Evolutionary conservation across 2,797 vertebrate genomes (phyloP), one percentile per base, ranked within the genome.

Genomic region (Nannoperca australis): DNA sequence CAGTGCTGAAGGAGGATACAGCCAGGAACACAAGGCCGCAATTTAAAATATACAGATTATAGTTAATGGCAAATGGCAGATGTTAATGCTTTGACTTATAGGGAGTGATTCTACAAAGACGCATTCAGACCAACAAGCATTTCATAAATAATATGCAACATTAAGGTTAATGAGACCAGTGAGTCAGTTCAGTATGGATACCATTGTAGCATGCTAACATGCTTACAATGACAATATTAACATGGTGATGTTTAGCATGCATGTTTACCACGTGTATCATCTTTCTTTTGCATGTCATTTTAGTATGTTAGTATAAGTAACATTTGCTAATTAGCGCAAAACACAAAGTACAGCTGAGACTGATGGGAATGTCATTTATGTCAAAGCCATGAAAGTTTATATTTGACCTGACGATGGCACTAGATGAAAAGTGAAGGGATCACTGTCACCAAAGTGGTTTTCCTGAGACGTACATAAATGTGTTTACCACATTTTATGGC

Each of bases 51-150:
- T 27, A 27, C 24, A 70, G 51, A 64, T 53, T 50, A 34, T 32
- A 44, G 69, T 54, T 70, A 63, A 70, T 7, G 14, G 27, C 40
- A 77, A 77, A 74, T 66, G 42, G 38, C 27, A 62, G 20, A 62
- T 61, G 36, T 51, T 45, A 51, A 66, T 62, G 51, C 4, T 42
- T 44, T 32, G 17, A 56, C 70, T 82, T 7, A 1, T 61, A 47
- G 30, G n/a, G 20, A 8, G 30, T 49, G 36, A 64, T 51, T 66
- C 20, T 49, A 45, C 47, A 83, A 61, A 72, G 51, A 47, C 0
- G 2, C 20, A 40, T 44, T 65, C 22, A 68, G 42, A 47, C 18
- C 5, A 6, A 50, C 15, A 3, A 40, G 51, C 2, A 6, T 45
- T 50, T 42, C 27, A 55, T 45, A n/a, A 40, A 40, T n/a, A 24